These are phyloP conservation scores for Bubo scandiacus DNA, from an alignment of 2,113 vertebrate genomes.

Conservation along the genomic window DNA sequence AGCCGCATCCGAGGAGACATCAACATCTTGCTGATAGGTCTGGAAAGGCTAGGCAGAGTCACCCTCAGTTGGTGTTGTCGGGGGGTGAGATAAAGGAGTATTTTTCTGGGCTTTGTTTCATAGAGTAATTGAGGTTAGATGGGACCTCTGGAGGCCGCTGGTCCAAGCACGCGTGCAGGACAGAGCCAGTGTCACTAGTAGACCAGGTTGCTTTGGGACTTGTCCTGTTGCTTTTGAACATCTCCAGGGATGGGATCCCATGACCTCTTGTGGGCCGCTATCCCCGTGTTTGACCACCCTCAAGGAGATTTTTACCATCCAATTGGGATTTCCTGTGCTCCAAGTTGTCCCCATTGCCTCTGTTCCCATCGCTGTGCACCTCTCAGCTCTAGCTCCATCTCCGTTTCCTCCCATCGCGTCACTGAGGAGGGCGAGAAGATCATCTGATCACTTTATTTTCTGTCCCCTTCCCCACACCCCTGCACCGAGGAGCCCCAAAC, in stretches of 20 bases:
- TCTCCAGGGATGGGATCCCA: neutral
- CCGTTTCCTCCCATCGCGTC: neutral
- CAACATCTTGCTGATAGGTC: slow-evolving; percentile 95
- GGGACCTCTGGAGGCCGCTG: neutral
- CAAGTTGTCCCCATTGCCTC: neutral
- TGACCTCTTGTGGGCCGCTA: neutral
- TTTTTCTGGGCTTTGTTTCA: neutral
- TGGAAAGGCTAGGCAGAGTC: neutral
- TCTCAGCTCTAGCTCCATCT: neutral
- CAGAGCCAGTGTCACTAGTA: neutral
- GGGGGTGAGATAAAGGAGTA: neutral
- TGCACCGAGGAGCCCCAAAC: neutral
- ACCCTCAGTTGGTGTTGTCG: rapidly evolving
- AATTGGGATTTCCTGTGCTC: neutral
- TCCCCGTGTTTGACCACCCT: neutral
- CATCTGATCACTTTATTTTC: neutral
- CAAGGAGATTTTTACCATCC: neutral
- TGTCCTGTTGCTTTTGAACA: neutral
- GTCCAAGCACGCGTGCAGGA: rapidly evolving
- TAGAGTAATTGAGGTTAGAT: neutral
- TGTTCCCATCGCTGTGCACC: neutral
- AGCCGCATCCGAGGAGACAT: slow-evolving; percentile 95
- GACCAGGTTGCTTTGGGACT: neutral
- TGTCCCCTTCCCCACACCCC: neutral
- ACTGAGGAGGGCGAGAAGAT: neutral